These are phyloP conservation scores for Chironomus tentans DNA, from an alignment of 2,888 invertebrate species.

Conservation along the genomic window DNA sequence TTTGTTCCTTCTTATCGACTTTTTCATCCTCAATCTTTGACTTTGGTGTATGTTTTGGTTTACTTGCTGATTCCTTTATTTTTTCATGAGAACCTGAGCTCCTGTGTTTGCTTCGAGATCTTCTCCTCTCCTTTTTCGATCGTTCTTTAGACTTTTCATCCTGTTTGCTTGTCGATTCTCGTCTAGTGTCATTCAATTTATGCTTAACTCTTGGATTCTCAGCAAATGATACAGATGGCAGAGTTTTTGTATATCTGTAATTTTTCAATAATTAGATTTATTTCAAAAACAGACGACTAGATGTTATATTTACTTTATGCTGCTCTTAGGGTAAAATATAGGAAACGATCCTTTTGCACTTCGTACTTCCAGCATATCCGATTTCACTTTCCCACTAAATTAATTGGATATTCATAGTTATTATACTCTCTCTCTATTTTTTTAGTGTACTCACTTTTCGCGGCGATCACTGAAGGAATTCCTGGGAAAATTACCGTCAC, in stretches of 20 bases:
- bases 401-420: neutral
- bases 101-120: neutral
- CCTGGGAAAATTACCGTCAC: neutral
- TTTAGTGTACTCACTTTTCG: neutral
- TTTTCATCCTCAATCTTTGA: neutral
- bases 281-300: neutral
- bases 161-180: neutral
- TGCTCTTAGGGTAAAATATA: neutral
- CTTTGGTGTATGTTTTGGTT: neutral
- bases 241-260: conserved; percentile 3
- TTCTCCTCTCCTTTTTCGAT: neutral
- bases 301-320: neutral
- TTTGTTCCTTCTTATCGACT: neutral
- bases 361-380: neutral
- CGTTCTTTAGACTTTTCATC: neutral
- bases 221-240: conserved; percentile 10
- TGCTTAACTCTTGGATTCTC: conserved; percentile 4
- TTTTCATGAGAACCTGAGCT: neutral
- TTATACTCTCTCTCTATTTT: neutral
- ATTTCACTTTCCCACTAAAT: neutral
- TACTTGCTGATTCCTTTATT: neutral
- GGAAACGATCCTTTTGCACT: neutral
- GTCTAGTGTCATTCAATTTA: neutral
- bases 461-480: neutral
- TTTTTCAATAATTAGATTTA: neutral